Percentiles rank a stretch among this genome's conserved stretches.
Conservation (phyloP, 2,113 vertebrate genomes). For the Ciconia boyciana region DNA sequence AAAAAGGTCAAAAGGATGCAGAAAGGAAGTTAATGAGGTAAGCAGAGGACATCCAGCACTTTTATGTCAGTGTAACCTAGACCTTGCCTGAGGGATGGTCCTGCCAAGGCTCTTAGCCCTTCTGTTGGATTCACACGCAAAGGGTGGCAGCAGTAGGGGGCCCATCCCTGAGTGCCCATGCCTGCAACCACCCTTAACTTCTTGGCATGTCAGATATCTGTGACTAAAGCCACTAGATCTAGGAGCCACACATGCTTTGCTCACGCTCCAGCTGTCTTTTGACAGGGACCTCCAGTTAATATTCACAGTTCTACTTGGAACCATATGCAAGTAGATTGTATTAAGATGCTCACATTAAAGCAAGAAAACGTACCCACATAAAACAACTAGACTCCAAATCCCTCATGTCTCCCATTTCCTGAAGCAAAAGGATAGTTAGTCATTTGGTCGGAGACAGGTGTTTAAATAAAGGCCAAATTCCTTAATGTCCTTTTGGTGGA, state of each 20-base stretch:
- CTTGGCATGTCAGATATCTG: not conserved
- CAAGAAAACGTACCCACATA: not conserved
- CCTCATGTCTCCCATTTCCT: not conserved
- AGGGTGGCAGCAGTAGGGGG: not conserved
- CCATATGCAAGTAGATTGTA: not conserved
- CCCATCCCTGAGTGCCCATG: not conserved
- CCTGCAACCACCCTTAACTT: not conserved
- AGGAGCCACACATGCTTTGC: not conserved
- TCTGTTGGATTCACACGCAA: not conserved
- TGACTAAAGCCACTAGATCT: not conserved
- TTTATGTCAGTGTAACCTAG: not conserved
- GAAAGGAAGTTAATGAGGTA: not conserved
- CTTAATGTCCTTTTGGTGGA: not conserved
- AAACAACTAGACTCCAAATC: not conserved
- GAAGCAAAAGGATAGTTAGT: not conserved
- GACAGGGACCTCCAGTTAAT: not conserved
- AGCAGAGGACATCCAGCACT: not conserved
- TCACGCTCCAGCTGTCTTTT: not conserved
- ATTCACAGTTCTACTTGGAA: not conserved
- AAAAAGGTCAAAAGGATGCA: not conserved
- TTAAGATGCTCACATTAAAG: not conserved
- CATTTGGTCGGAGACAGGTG: not conserved
- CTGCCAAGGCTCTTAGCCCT: not conserved
- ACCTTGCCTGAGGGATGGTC: not conserved
- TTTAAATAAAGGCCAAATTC: not conserved